Base-by-base conservation (phyloP, 2,113 vertebrate genomes). In the Nesoenas mayeri region DNA sequence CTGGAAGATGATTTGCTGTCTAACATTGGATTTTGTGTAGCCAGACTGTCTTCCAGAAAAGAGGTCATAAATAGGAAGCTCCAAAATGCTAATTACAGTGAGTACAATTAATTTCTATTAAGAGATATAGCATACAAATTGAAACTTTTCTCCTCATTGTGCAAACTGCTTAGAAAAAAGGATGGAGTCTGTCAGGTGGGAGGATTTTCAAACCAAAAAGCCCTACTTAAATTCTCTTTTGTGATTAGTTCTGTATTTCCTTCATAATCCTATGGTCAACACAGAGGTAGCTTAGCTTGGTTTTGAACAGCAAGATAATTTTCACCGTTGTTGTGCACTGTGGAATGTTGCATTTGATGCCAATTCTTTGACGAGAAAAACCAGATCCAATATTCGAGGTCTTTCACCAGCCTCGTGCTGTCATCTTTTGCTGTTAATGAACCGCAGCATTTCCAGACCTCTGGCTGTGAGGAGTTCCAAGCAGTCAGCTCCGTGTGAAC, bases 1-100 rank as follows among this genome's bases (percentile, higher is more conserved):
- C 58, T 93, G 70, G 14, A 57, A 93, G 85, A 88, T 83, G 0
- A 85, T 92, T 93, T 92, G 56, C 66, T 56, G 6, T 82, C 77
- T 94, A 74, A 73, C 56, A 75, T 79, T 94, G 18, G 44, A 79
- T 42, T 92, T 84, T 44, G 50, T 71, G 67, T 87, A 94, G 74
- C 24, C 48, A 83, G 71, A 85, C 87, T 70, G 38, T 54, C 65
- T 94, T 93, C 62, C 51, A 93, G 83, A 97, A 94, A 95, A 74
- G 81, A 83, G 69, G 82, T 83, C 89, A 94, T 60, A 73, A 94
- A 64, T 70, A 92, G 64, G 28, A 69, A 91, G 65, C 61, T 83
- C 38, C 60, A 60, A 95, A 94, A 88, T 85, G 47, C 77, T 93
- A 91, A 95, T 94, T 95, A 77, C 42, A 95, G 15, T 44, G 40